Conservation (phyloP, 2,797 vertebrate genomes). For the Sebastes steindachneri region DNA sequence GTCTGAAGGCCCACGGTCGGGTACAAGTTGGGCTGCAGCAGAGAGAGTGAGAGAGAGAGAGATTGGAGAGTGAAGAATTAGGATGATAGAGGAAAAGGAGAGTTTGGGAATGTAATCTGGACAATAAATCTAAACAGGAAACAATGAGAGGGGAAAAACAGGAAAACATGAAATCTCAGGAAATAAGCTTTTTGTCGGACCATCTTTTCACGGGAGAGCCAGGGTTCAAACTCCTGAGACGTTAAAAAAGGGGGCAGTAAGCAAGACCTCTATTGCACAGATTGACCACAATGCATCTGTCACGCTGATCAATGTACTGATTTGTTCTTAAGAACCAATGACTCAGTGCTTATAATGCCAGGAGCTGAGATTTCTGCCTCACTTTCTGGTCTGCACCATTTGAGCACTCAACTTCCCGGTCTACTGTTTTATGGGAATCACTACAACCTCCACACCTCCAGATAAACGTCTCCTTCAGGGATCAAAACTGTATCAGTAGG, state of each 20-base stretch:
- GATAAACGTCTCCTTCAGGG: background rate
- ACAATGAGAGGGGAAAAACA: constrained; percentile 33
- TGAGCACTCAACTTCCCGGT: too few species aligned
- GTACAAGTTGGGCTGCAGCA: constrained; percentile 93
- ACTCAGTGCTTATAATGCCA: too few species aligned
- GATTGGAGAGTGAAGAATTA: background rate
- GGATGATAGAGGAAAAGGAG: background rate
- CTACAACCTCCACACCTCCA: background rate
- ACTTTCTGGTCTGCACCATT: too few species aligned
- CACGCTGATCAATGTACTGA: too few species aligned
- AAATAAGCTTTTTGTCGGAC: background rate
- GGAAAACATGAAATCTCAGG: constrained; percentile 32
- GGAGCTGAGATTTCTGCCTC: too few species aligned
- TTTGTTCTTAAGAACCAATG: too few species aligned
- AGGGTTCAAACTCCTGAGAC: too few species aligned
- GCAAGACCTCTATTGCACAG: background rate
- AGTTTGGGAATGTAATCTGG: constrained; percentile 35
- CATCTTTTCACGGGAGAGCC: background rate
- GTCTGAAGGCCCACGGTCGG: constrained; percentile 98
- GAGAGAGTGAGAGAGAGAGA: constrained; percentile 6
- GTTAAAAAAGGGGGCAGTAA: background rate
- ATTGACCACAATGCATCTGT: fast-evolving
- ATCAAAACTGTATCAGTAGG: background rate
- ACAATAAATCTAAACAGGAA: constrained; percentile 46
- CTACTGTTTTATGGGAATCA: too few species aligned